phyloP scores from a whole-genome alignment of 2,797 vertebrate genomes.

The Notolepis coatsorum region DNA sequence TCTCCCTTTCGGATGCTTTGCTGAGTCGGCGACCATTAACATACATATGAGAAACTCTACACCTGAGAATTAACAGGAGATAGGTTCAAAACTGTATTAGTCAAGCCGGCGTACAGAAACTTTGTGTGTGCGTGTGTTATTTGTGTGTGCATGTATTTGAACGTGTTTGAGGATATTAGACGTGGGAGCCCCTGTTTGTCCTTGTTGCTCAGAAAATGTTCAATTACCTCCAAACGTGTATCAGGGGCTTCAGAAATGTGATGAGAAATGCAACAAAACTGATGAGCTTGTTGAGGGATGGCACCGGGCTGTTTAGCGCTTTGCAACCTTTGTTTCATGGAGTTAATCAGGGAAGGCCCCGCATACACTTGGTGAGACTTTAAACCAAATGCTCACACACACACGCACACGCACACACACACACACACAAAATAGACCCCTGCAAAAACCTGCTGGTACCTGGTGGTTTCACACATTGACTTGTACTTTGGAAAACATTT shows the following conservation, averaged over 20 bases:
- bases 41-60: conserved; percentile 74
- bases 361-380: conserved; percentile 1
- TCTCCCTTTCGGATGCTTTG: conserved; percentile 47
- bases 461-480: too few relatives aligned
- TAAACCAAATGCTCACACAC: conserved; percentile 6
- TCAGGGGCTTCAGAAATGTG: conserved; percentile 52
- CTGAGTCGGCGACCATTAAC: conserved; percentile 74
- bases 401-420: not conserved
- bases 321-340: conserved; percentile 23
- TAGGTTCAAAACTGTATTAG: conserved; percentile 39
- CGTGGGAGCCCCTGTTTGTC: conserved; percentile 34
- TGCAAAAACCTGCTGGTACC: not conserved
- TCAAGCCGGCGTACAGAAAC: conserved; percentile 1
- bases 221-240: conserved; percentile 55
- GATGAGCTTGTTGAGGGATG: conserved; percentile 43
- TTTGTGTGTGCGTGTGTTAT: not conserved
- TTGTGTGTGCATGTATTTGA: conserved; percentile 1
- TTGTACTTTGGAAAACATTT: too few relatives aligned
- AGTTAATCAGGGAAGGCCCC: conserved; percentile 10
- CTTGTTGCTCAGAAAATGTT: conserved; percentile 55
- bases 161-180: conserved; percentile 30
- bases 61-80: conserved; percentile 59
- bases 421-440: not conserved
- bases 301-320: conserved; percentile 33
- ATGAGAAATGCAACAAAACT: conserved; percentile 48